phyloP scores from a whole-genome alignment of 1,140 invertebrate genomes.

The Brachionus calyciflorus region DNA sequence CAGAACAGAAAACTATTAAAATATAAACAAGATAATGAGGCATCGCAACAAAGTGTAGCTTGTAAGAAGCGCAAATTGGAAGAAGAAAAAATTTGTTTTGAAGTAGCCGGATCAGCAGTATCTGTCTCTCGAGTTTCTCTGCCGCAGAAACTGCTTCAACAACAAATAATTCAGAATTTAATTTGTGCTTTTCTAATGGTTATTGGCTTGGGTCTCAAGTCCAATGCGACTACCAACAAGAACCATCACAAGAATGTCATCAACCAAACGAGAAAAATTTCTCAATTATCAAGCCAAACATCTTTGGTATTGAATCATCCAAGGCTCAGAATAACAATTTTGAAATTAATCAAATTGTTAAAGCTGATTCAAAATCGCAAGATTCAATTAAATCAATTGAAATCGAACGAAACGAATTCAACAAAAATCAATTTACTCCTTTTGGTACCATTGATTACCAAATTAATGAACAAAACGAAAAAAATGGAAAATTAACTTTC shows the following conservation, averaged over 20 bases:
- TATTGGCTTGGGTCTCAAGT: not conserved
- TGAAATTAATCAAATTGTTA: not conserved
- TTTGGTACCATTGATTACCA: not conserved
- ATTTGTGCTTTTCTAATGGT: not conserved
- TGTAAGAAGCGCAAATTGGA: not conserved
- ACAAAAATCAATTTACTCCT: not conserved
- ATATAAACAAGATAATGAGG: not conserved
- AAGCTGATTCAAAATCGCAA: not conserved
- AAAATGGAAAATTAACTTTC: not conserved
- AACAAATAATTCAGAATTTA: constrained; percentile 6
- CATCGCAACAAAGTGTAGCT: not conserved
- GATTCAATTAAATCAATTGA: not conserved
- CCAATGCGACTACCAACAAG: no score
- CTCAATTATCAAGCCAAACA: not conserved
- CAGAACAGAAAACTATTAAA: constrained; percentile 53
- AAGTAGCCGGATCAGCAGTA: constrained; percentile 37
- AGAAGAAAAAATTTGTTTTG: not conserved
- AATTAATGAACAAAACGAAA: not conserved
- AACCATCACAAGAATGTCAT: no score
- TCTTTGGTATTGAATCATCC: not conserved
- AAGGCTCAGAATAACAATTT: not conserved
- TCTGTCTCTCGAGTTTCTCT: constrained; percentile 44
- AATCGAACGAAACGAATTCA: not conserved
- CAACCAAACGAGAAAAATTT: no score
- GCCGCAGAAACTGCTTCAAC: constrained; percentile 36